phyloP scores from a whole-genome alignment of 2,113 vertebrate genomes.

The Fregata magnificens region DNA sequence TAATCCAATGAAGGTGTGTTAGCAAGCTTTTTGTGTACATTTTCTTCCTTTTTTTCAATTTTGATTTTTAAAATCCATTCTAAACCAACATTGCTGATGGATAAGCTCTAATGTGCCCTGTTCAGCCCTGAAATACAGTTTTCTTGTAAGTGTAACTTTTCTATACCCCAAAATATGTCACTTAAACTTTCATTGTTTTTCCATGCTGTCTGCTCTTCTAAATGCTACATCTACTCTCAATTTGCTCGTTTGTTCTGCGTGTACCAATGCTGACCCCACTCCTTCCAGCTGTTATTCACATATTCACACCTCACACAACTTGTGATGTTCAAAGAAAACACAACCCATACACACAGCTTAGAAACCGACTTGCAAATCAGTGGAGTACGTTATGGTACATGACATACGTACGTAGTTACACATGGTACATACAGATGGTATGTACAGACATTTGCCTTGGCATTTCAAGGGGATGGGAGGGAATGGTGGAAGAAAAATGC shows the following conservation, averaged over 20 bases:
- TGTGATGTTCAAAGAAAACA: not conserved
- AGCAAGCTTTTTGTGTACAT: not conserved
- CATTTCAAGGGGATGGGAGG: not conserved
- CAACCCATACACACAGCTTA: too few species aligned
- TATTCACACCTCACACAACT: not conserved
- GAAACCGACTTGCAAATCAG: not conserved
- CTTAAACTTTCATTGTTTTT: not conserved
- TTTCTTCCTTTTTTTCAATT: not conserved
- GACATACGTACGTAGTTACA: fast-evolving
- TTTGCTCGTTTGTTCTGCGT: too few species aligned
- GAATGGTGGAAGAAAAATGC: fast-evolving
- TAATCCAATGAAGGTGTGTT: not conserved
- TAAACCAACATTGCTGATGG: not conserved
- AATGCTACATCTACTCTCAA: too few species aligned
- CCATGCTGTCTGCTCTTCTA: not conserved
- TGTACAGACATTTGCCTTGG: not conserved
- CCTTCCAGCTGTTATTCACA: fast-evolving
- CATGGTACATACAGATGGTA: fast-evolving
- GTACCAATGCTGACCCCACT: not conserved
- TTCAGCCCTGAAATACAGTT: not conserved
- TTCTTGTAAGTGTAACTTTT: not conserved
- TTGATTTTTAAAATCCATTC: not conserved
- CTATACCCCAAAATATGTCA: not conserved
- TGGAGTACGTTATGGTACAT: fast-evolving
- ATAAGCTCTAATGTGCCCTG: not conserved